These are phyloP conservation scores for Henricia sp. DNA, from an alignment of 53 echinoderm and acorn worm genomes.

Conservation along the genomic window DNA sequence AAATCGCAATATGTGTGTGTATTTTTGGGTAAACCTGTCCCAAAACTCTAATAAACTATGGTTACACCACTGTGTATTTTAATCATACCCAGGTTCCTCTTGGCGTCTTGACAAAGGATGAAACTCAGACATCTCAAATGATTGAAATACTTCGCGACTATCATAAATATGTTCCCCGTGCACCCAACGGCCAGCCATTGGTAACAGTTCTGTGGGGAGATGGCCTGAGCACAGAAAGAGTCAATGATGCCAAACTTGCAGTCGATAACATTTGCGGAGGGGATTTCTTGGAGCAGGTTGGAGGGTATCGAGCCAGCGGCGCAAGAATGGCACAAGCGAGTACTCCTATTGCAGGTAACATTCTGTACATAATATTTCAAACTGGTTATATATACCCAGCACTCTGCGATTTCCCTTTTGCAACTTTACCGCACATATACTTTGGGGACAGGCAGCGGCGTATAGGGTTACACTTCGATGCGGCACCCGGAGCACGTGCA, in stretches of 20 bases:
- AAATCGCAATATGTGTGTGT: not conserved
- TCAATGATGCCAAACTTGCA: constrained; percentile 8
- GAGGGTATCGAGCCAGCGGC: constrained; percentile 12
- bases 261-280: constrained; percentile 7
- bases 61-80: too few species aligned
- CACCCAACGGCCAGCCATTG: constrained; percentile 3
- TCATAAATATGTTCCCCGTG: constrained; percentile 11
- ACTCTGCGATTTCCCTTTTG: not conserved
- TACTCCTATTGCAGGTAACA: constrained; percentile 1
- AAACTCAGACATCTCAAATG: constrained; percentile 18
- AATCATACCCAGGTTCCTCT: not conserved
- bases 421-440: not conserved
- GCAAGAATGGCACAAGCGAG: constrained; percentile 12
- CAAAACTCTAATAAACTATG: too few species aligned
- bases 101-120: constrained; percentile 15
- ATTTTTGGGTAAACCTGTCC: not conserved
- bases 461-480: not conserved
- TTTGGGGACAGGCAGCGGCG: too few species aligned
- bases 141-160: constrained; percentile 11
- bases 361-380: not conserved
- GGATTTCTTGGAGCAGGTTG: constrained; percentile 11
- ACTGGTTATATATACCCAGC: not conserved
- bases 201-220: constrained; percentile 11
- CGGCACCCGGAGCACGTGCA: not conserved
- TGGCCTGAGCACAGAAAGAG: constrained; percentile 1